Base-by-base conservation (phyloP, 2,113 vertebrate genomes). In the Siphamia tubifer region DNA sequence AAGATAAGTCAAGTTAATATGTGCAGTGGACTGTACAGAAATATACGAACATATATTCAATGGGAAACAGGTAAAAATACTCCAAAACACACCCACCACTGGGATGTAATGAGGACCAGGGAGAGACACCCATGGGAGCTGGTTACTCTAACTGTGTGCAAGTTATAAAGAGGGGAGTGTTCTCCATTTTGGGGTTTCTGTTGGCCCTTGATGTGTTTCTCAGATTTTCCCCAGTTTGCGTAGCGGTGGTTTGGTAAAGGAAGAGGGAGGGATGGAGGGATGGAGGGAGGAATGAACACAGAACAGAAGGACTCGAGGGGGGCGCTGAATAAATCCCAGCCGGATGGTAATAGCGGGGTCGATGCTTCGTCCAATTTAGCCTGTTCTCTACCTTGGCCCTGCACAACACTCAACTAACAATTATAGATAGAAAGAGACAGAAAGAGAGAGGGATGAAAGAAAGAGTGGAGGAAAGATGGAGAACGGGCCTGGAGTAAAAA, bases 191-290 rank as follows among this genome's bases (percentile, higher is more conserved):
- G 67, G 66, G 68, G 42, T 77, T 85, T 83, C 43, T 77, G 9
- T 54, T 56, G 48, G 71, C 68, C 65, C 74, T 76, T 85, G 83
- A 89, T 17, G 25, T 69, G 80, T 86, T 87, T 88, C 68, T 88
- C 84, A 88, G 81, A 86, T 79, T 87, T 82, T 75, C 43, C 67
- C 48, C 65, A 76, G 82, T 86, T 87, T 89, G 75, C 76, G 84
- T 81, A 82, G 62, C 10, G 2, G 68, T 5, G 68, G 75, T 81
- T 78, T 81, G 74, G 60, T 44, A 5, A 52, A 77, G 70, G 90
- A 83, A 90, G 82, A 83, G 82, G 84, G 84, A 68, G 61, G 70
- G 54, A 69, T 11, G 11, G 55, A 20, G 64, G 3, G 57, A 69
- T 15, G 13, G 54, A 21, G 61, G 2, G 30, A 39, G 60, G 69